These are phyloP conservation scores for Porites cylindrica DNA, from an alignment of 92 coral and sea anemone genomes.

Conservation along the genomic window DNA sequence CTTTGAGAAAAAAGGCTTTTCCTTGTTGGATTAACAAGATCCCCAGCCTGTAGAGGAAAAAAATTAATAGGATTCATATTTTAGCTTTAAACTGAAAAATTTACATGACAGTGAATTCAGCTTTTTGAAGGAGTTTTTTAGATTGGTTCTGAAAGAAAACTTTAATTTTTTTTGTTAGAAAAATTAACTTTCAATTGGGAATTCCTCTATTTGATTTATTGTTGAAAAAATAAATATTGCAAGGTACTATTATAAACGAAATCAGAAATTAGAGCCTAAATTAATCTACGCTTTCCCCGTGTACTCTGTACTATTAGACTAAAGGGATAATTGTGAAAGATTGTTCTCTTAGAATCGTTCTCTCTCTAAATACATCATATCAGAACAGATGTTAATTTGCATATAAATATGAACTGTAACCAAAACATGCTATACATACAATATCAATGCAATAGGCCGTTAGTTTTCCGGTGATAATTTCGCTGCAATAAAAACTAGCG, in stretches of 20 bases:
- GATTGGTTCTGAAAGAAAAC: not conserved
- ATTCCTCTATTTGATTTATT: no score
- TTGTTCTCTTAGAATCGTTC: not conserved
- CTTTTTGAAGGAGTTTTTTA: not conserved
- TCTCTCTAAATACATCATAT: not conserved
- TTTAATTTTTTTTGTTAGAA: no score
- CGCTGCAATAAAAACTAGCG: not conserved
- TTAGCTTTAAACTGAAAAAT: not conserved
- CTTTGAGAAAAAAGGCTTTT: conserved; percentile 88
- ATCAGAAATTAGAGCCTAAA: not conserved
- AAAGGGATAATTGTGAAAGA: not conserved
- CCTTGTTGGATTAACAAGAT: conserved; percentile 87
- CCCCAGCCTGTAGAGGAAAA: conserved; percentile 80
- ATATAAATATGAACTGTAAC: not conserved
- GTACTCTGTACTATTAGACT: not conserved
- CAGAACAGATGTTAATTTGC: conserved; percentile 37
- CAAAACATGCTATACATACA: not conserved
- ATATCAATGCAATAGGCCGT: conserved; percentile 5
- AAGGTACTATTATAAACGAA: not conserved
- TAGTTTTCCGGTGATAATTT: conserved; percentile 1
- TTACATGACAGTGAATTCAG: no score
- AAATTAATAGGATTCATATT: not conserved
- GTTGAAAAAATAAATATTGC: not conserved
- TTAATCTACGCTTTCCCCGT: not conserved
- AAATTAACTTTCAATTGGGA: not conserved